Percentiles rank a stretch among this genome's conserved stretches.
Evolutionary conservation across 2,113 vertebrate species (phyloP).

Genomic region (Sinosuthora webbiana): DNA sequence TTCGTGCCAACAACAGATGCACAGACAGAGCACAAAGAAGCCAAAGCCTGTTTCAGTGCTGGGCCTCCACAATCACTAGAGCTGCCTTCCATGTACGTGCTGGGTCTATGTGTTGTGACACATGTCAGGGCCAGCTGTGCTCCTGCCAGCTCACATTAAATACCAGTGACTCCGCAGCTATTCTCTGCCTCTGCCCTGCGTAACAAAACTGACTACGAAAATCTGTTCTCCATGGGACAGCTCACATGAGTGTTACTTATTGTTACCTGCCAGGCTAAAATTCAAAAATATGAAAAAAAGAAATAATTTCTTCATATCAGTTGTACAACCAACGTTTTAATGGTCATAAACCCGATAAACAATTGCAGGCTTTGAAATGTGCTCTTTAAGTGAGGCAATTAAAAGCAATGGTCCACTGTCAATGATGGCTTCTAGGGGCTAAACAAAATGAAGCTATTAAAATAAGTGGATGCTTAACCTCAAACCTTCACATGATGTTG

Average conservation of each 20-base stretch:
- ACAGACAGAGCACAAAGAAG: neutral
- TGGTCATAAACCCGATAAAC: neutral
- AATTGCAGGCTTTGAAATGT: conserved; percentile 33
- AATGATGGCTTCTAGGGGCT: conserved; percentile 8
- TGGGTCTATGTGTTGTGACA: neutral
- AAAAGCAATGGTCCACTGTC: conserved; percentile 39
- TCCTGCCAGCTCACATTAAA: neutral
- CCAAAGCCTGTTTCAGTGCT: neutral
- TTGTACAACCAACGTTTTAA: conserved; percentile 23
- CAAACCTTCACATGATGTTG: conserved; percentile 21
- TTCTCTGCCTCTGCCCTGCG: neutral
- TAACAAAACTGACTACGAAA: neutral
- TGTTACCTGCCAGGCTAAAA: neutral
- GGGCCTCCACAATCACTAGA: neutral
- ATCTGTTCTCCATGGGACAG: neutral
- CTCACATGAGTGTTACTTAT: neutral
- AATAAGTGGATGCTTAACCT: conserved; percentile 57
- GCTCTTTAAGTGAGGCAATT: conserved; percentile 52
- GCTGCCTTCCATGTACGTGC: neutral
- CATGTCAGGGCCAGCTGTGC: neutral
- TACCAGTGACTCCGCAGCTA: neutral
- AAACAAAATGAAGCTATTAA: conserved; percentile 61
- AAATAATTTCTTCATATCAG: neutral
- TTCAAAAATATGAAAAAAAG: conserved; percentile 1
- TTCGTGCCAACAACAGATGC: neutral